A percentile compares a stretch with the other conserved stretches of the same genome.
phyloP scores from a whole-genome alignment of 1,140 invertebrate species.

The Hestina assimilis region DNA sequence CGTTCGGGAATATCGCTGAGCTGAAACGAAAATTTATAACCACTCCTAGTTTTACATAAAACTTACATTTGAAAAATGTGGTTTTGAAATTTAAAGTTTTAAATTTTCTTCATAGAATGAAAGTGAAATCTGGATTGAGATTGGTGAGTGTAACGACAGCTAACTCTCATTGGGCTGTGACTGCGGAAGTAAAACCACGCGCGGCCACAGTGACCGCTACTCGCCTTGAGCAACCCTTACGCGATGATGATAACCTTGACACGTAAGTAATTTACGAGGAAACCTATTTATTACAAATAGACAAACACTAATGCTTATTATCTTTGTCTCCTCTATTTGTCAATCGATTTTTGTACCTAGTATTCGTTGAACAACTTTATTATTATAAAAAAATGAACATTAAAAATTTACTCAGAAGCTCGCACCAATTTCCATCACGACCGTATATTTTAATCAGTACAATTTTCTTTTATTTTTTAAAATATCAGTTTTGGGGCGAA shows the following conservation, averaged over 20 bases:
- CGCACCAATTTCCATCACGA: no score
- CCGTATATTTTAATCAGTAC: no score
- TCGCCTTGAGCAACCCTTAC: conserved; percentile 79
- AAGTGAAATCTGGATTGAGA: conserved; percentile 90
- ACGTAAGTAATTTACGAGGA: conserved; percentile 37
- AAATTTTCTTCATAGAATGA: conserved; percentile 81
- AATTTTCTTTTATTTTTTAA: no score
- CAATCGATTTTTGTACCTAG: no score
- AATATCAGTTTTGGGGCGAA: no score
- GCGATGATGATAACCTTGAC: conserved; percentile 56
- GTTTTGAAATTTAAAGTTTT: conserved; percentile 6
- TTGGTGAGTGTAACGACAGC: conserved; percentile 89
- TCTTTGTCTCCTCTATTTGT: no score
- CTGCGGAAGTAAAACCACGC: conserved; percentile 90
- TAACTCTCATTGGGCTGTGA: conserved; percentile 90
- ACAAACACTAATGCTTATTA: no score
- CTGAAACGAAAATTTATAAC: conserved; percentile 26
- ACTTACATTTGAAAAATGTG: conserved; percentile 17
- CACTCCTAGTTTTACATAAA: conserved; percentile 24
- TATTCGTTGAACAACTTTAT: no score
- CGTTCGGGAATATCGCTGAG: conserved; percentile 34
- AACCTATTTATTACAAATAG: neutral
- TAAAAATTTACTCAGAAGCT: no score
- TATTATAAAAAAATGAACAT: no score
- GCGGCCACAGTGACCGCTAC: conserved; percentile 91